These are phyloP conservation scores for Falcunculus frontatus DNA, from an alignment of 2,113 vertebrate species.

Conservation along the genomic window DNA sequence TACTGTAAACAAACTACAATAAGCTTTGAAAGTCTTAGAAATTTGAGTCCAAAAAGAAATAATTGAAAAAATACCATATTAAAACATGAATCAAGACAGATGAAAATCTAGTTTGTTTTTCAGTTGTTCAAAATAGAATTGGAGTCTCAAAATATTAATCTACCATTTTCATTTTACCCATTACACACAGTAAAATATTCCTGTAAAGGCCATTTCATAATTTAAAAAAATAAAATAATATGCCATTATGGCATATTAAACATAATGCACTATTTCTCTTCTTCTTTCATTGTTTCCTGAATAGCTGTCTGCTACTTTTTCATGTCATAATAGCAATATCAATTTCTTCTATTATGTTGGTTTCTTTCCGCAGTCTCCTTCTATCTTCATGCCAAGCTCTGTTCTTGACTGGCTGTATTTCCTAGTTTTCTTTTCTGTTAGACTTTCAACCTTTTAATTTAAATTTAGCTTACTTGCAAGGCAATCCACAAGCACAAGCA, in stretches of 20 bases:
- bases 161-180: neutral
- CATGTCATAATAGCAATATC: neutral
- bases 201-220: neutral
- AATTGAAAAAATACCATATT: neutral
- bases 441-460: neutral
- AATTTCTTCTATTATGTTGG: neutral
- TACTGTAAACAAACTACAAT: neutral
- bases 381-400: neutral
- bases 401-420: neutral
- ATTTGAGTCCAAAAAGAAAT: neutral
- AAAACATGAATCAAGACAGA: neutral
- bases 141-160: neutral
- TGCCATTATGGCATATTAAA: neutral
- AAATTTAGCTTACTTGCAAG: neutral
- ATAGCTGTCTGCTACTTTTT: neutral
- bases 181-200: neutral
- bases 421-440: neutral
- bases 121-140: neutral
- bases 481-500: neutral
- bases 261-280: neutral
- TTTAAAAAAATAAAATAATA: neutral
- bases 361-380: neutral
- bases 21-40: neutral
- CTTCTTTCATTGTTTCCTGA: neutral
- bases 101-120: neutral